Evolutionary conservation across 2,113 vertebrate genomes (phyloP).

Genomic region (Clarias gariepinus): DNA sequence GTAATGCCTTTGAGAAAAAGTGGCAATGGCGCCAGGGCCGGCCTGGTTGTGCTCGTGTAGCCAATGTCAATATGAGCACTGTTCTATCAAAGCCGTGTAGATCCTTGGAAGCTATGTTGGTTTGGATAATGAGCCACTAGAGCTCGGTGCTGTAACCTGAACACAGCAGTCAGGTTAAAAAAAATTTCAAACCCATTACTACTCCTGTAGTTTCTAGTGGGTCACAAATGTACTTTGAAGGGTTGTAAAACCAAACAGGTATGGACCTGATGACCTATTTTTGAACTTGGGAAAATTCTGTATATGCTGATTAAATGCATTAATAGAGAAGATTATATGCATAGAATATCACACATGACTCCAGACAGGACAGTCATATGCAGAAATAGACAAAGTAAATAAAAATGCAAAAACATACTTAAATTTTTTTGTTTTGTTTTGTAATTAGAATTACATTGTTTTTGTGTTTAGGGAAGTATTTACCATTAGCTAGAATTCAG

Average conservation of each 20-base stretch:
- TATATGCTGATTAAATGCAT: neutral
- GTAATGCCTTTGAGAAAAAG: conserved; percentile 56
- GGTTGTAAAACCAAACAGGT: neutral
- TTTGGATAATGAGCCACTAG: conserved; percentile 19
- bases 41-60: conserved; percentile 59
- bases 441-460: too few species aligned
- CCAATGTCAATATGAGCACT: conserved; percentile 66
- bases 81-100: conserved; percentile 29
- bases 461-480: neutral
- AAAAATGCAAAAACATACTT: too few species aligned
- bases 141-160: conserved; percentile 50
- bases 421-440: neutral
- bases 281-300: neutral
- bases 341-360: neutral
- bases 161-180: conserved; percentile 32
- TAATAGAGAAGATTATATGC: neutral
- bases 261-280: neutral
- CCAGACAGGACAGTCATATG: neutral
- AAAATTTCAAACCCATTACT: conserved; percentile 50
- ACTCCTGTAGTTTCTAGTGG: neutral
- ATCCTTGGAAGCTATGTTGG: conserved; percentile 30
- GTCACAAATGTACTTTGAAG: neutral
- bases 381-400: neutral
- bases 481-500: neutral
- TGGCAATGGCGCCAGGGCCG: conserved; percentile 58